phyloP scores from a whole-genome alignment of 2,797 vertebrate species.

The Poecilia picta region DNA sequence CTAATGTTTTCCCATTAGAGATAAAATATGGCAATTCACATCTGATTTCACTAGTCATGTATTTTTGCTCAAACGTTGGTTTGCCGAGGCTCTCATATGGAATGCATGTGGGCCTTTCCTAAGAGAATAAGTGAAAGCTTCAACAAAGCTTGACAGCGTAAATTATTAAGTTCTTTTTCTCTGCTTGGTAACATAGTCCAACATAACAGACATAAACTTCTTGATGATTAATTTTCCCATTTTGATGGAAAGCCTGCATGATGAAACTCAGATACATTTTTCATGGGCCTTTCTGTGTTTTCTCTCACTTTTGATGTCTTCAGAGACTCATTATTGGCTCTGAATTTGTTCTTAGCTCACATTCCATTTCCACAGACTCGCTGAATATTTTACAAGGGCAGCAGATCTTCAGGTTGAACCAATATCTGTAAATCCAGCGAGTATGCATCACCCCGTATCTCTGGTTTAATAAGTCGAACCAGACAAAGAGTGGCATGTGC shows the following conservation, averaged over 20 bases:
- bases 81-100: slow-evolving; percentile 25
- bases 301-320: slow-evolving; percentile 53
- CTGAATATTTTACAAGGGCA: slow-evolving; percentile 60
- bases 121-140: slow-evolving; percentile 52
- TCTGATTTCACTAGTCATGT: slow-evolving; percentile 46
- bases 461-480: slow-evolving; percentile 49
- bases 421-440: slow-evolving; percentile 49
- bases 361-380: slow-evolving; percentile 39
- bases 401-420: slow-evolving; percentile 53
- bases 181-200: slow-evolving; percentile 27
- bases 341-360: slow-evolving; percentile 44
- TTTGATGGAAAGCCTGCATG: slow-evolving; percentile 50
- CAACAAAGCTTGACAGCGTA: slow-evolving; percentile 57
- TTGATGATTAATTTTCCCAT: slow-evolving; percentile 60
- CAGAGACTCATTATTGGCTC: slow-evolving; percentile 62
- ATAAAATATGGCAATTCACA: slow-evolving; percentile 25
- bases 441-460: slow-evolving; percentile 40
- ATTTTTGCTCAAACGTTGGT: slow-evolving; percentile 51
- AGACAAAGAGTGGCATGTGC: slow-evolving; percentile 28
- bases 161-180: slow-evolving; percentile 67
- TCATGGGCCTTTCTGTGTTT: slow-evolving; percentile 47
- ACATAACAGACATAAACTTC: slow-evolving; percentile 41
- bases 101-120: slow-evolving; percentile 46
- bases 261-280: slow-evolving; percentile 56
- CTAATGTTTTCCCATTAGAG: slow-evolving; percentile 53